These are phyloP conservation scores for Doris montereyensis DNA, from an alignment of 2,888 invertebrate species.

Conservation along the genomic window DNA sequence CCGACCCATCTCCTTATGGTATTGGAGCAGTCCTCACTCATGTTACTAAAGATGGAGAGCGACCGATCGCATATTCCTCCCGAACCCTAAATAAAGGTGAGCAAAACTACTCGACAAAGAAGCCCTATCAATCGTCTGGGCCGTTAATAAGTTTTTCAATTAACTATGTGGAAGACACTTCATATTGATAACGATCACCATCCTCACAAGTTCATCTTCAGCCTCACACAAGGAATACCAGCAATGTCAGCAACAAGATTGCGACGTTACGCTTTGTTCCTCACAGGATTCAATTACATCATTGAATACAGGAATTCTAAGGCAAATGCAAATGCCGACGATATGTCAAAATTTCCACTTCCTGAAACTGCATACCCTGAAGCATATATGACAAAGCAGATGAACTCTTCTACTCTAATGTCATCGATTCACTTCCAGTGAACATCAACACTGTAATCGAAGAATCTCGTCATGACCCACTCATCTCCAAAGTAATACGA, in stretches of 20 bases:
- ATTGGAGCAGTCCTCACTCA: conserved; percentile 53
- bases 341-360: conserved; percentile 58
- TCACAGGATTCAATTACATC: conserved; percentile 66
- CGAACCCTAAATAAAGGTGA: conserved; percentile 53
- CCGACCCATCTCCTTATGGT: conserved; percentile 69
- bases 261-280: conserved; percentile 56
- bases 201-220: conserved; percentile 70
- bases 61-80: conserved; percentile 70
- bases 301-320: conserved; percentile 59
- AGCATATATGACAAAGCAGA: conserved; percentile 6
- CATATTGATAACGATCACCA: conserved; percentile 71
- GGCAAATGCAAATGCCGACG: conserved; percentile 64
- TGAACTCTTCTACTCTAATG: background rate
- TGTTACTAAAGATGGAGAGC: conserved; percentile 65
- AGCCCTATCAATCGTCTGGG: conserved; percentile 70
- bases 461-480: conserved; percentile 5
- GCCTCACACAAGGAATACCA: conserved; percentile 58
- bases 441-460: background rate
- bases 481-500: conserved; percentile 23
- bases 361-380: background rate
- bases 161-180: conserved; percentile 72
- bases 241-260: conserved; percentile 59
- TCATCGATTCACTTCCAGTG: background rate
- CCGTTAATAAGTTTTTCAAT: conserved; percentile 70
- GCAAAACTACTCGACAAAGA: conserved; percentile 62